Base-by-base conservation (phyloP, 2,888 invertebrate species). In the Drosophila ezoana region DNA sequence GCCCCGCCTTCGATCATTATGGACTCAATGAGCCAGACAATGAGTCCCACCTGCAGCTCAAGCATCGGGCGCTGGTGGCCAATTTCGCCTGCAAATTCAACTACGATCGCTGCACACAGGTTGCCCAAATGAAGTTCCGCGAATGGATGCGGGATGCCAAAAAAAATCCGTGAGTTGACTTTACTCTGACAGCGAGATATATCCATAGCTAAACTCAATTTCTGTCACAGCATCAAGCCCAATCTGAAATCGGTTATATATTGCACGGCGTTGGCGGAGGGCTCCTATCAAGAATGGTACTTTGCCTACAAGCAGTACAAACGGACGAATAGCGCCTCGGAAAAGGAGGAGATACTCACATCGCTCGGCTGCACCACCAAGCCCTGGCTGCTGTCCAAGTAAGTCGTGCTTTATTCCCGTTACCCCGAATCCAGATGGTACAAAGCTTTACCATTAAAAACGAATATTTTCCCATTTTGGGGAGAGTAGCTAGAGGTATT, bases 201-300 rank as follows among this genome's bases (percentile, higher is more conserved):
- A 18, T 8, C 18, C 4, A 8, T 11, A 35, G 9, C 1, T 20
- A 40, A 40, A 23, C 20, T 10, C 11, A 1, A 23, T 23, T 33
- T 28, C 28, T 28, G 28, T 6, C 28, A 23, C 44, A 95, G 95
- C 49, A 93, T 96, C 58, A 93, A 94, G 40, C 94, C 95, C 10
- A 94, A 95, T 89, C 89, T 95, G 28, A 94, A 94, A 68, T 91
- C 93, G 3, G 93, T 93, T 8, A 94, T 95, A 37, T 95, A 95
- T 88, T 96, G 96, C 82, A 94, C 94, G 3, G 95, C 95, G 0
- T 92, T 96, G 38, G 92, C 93, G 37, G 93, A 94, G 77, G 95
- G 95, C 0, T 94, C 94, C 0, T 93, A 93, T 72, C 92, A 92
- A 9, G 95, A 95, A 90, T 96, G 96, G 96, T 93, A 95, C 64